Conservation (phyloP, 2,113 vertebrate genomes). For the Archilochus colubris region DNA sequence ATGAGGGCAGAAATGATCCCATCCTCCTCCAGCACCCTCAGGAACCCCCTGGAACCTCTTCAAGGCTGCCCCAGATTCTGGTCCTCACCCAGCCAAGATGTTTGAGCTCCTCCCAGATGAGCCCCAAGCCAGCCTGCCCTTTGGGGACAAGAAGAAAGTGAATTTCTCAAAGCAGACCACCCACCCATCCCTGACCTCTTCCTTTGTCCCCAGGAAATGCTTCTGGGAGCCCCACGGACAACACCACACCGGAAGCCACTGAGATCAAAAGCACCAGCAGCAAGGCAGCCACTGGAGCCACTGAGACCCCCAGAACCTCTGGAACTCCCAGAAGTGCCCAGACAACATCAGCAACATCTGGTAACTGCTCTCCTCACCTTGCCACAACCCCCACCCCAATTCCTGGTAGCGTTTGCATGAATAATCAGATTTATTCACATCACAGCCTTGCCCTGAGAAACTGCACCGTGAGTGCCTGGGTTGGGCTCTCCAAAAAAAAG, state of each 20-base stretch:
- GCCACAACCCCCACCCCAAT: too few species aligned
- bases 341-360: rapidly evolving
- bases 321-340: rapidly evolving
- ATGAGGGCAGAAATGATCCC: neutral
- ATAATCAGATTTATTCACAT: neutral
- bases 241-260: rapidly evolving
- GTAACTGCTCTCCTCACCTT: neutral
- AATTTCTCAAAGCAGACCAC: neutral
- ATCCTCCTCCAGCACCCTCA: too few species aligned
- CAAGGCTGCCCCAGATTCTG: neutral
- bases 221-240: rapidly evolving
- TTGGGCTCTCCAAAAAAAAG: neutral
- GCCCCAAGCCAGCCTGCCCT: neutral
- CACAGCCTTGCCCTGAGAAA: neutral
- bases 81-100: neutral
- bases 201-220: neutral
- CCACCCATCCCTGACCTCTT: neutral
- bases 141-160: neutral
- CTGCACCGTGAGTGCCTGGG: rapidly evolving
- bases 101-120: neutral
- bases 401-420: rapidly evolving
- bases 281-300: neutral
- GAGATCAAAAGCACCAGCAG: rapidly evolving
- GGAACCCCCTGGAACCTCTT: neutral
- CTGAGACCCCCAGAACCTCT: rapidly evolving